Percentiles rank a stretch among this genome's conserved stretches.
Evolutionary conservation across 2,888 invertebrate species (phyloP).

Genomic region (Galerucella pusilla): DNA sequence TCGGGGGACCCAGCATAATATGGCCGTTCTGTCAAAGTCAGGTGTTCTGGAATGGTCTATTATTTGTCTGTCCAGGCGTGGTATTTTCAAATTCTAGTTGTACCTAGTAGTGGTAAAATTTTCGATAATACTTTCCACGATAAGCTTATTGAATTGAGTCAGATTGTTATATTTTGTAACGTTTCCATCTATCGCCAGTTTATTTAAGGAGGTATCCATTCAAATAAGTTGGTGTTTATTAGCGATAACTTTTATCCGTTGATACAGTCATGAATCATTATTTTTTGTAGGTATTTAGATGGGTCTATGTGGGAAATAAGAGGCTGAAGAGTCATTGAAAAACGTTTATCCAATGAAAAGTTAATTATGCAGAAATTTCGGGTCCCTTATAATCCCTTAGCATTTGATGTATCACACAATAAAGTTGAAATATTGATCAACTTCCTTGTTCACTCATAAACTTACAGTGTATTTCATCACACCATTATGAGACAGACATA

Average conservation of each 20-base stretch:
- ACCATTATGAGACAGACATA: conserved; percentile 36
- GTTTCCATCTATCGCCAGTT: background rate
- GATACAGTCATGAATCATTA: conserved; percentile 24
- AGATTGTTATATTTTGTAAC: no score
- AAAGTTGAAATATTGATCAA: conserved; percentile 42
- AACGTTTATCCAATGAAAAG: conserved; percentile 34
- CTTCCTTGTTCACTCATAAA: conserved; percentile 32
- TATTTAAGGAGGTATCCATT: background rate
- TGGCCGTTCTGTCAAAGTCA: no score
- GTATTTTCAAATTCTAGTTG: no score
- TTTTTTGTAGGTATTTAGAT: conserved; percentile 29
- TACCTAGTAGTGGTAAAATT: no score
- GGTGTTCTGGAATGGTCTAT: no score
- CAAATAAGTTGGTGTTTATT: background rate
- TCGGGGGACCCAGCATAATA: no score
- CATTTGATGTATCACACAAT: conserved; percentile 41
- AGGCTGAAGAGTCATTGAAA: conserved; percentile 28
- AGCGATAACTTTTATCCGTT: conserved; percentile 20
- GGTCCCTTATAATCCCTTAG: conserved; percentile 36
- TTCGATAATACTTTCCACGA: no score
- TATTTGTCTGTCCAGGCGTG: no score
- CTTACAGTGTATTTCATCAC: conserved; percentile 30
- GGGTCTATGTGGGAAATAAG: conserved; percentile 24
- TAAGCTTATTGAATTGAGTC: no score
- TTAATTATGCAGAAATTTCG: conserved; percentile 38